These are phyloP conservation scores for Ceratotherium simum DNA, from an alignment of 2,113 vertebrate species.

Conservation along the genomic window DNA sequence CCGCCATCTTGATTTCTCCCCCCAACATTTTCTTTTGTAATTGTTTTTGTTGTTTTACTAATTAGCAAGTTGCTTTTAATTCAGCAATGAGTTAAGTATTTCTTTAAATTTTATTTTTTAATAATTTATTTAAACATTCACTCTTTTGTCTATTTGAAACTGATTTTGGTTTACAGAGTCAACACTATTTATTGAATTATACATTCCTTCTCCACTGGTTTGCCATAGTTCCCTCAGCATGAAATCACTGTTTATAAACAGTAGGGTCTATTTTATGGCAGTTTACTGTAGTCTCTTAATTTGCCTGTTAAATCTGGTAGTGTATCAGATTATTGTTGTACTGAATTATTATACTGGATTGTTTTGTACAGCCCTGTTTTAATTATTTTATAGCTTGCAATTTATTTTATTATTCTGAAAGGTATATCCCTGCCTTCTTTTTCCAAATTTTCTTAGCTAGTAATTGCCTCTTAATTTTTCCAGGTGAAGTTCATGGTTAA, in stretches of 20 bases:
- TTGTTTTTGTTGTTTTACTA: background rate
- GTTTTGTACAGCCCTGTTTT: background rate
- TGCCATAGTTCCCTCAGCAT: background rate
- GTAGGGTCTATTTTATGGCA: background rate
- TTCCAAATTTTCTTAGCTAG: background rate
- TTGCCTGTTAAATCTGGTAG: background rate
- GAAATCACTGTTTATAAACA: background rate
- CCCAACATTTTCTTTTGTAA: background rate
- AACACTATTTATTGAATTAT: background rate
- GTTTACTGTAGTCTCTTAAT: background rate
- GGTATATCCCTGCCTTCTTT: background rate
- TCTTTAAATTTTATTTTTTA: background rate
- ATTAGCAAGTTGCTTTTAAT: background rate
- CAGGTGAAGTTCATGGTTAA: background rate
- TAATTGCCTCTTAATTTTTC: background rate
- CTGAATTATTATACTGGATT: background rate
- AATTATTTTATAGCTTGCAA: slow-evolving; percentile 31
- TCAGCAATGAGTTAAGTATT: background rate
- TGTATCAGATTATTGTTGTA: background rate
- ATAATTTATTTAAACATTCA: background rate
- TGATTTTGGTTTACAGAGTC: background rate
- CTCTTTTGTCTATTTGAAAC: background rate
- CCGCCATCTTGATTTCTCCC: too few relatives aligned
- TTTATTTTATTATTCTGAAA: background rate
- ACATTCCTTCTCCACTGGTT: background rate